Evolutionary conservation across 2,113 vertebrate species (phyloP).

Genomic region (Pygoscelis adeliae): DNA sequence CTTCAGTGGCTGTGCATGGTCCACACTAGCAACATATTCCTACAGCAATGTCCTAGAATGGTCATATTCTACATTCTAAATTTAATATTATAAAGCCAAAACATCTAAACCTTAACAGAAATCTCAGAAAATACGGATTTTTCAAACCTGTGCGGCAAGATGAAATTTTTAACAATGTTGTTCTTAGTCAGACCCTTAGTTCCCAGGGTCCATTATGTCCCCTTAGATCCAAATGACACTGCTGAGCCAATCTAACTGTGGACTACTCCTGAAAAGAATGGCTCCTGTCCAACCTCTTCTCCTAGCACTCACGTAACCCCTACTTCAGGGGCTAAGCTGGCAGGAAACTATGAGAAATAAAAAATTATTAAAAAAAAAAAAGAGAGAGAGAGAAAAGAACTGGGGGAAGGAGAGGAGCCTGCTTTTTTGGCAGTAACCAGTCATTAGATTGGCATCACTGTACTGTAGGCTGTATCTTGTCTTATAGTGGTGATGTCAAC

Average conservation of each 20-base stretch:
- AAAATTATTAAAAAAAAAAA: background rate
- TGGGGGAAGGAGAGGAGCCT: rapidly evolving
- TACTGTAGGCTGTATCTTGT: background rate
- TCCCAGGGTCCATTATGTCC: background rate
- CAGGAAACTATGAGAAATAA: background rate
- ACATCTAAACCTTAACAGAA: background rate
- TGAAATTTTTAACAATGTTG: background rate
- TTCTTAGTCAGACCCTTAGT: background rate
- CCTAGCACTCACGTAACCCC: background rate
- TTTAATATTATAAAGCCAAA: background rate
- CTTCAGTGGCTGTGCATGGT: background rate
- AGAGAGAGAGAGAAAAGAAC: background rate
- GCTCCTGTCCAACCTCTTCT: background rate
- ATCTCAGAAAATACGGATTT: background rate
- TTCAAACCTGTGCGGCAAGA: background rate
- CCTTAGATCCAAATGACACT: background rate
- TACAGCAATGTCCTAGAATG: background rate
- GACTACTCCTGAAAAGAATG: background rate
- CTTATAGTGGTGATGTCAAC: background rate
- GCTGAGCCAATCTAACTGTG: background rate
- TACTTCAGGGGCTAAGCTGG: background rate
- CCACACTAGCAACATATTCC: background rate
- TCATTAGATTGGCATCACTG: background rate
- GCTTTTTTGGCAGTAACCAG: background rate
- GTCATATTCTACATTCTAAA: background rate